Evolutionary conservation across 1,140 invertebrate species (phyloP).

Genomic region (Hesperophylax magnus): DNA sequence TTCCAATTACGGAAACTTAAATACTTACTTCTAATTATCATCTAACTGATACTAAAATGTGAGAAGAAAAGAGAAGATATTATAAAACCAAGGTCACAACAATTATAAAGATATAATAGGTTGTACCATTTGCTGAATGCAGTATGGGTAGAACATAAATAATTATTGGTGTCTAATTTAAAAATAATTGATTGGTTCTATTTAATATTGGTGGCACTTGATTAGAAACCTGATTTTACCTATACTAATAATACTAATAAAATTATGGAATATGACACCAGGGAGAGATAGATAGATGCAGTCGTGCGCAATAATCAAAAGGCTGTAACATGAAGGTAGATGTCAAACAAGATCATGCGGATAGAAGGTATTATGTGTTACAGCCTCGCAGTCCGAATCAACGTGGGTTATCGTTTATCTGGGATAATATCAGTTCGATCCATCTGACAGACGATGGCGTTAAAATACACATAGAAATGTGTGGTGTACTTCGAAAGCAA

Average conservation of each 20-base stretch:
- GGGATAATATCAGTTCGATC: neutral
- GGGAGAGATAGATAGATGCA: neutral
- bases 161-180: neutral
- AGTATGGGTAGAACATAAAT: neutral
- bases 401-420: neutral
- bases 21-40: too few species aligned
- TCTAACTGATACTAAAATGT: too few species aligned
- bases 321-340: conserved; percentile 3
- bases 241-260: conserved; percentile 3
- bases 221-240: neutral
- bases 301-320: conserved; percentile 18
- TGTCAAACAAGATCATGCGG: conserved; percentile 22
- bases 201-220: neutral
- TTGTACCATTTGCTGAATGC: too few species aligned
- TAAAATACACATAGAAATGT: neutral
- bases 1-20: too few species aligned
- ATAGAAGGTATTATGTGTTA: too few species aligned
- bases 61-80: too few species aligned
- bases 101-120: too few species aligned
- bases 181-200: neutral
- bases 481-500: neutral
- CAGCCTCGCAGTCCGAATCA: neutral
- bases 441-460: neutral
- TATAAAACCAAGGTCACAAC: too few species aligned
- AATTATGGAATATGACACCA: conserved; percentile 7